Conservation (phyloP, 1,140 invertebrate genomes). For the Zaprionus camerounensis region DNA sequence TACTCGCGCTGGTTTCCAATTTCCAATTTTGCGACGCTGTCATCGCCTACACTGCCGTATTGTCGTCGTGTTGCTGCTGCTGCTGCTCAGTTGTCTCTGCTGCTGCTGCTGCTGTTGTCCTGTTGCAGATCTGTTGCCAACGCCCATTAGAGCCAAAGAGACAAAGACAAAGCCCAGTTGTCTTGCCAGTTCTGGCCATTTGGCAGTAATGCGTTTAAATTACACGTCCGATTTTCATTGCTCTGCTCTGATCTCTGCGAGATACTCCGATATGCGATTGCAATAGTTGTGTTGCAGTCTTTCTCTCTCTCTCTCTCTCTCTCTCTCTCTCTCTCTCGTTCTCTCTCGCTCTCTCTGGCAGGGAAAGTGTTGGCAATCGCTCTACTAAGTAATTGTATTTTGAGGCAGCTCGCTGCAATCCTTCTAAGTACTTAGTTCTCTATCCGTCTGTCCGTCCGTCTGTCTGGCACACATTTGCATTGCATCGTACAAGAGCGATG, state of each 20-base stretch:
- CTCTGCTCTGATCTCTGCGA: conserved; percentile 52
- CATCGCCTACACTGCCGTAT: conserved; percentile 66
- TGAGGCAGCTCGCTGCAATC: conserved; percentile 29
- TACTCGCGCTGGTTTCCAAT: conserved; percentile 28
- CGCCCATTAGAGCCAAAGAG: conserved; percentile 63
- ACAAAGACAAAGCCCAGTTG: conserved; percentile 24
- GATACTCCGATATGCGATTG: conserved; percentile 44
- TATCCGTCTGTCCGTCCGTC: conserved; percentile 6
- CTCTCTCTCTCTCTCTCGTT: conserved; percentile 8
- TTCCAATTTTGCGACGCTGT: conserved; percentile 59
- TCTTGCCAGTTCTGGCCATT: conserved; percentile 38
- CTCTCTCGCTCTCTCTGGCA: conserved; percentile 32
- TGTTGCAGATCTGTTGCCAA: conserved; percentile 55
- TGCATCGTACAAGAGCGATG: conserved; percentile 57
- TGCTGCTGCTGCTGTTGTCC: conserved; percentile 28
- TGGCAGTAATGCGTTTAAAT: conserved; percentile 76
- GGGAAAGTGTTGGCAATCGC: conserved; percentile 70
- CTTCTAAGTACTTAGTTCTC: conserved; percentile 57
- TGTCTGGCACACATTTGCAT: conserved; percentile 70
- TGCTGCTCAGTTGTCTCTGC: no score
- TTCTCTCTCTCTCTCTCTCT: conserved; percentile 1
- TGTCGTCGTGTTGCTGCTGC: conserved; percentile 48
- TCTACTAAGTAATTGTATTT: conserved; percentile 68
- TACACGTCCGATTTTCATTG: conserved; percentile 74
- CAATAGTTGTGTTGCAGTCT: neutral